Conservation (phyloP, 2,113 vertebrate genomes). For the Sminthopsis crassicaudata region DNA sequence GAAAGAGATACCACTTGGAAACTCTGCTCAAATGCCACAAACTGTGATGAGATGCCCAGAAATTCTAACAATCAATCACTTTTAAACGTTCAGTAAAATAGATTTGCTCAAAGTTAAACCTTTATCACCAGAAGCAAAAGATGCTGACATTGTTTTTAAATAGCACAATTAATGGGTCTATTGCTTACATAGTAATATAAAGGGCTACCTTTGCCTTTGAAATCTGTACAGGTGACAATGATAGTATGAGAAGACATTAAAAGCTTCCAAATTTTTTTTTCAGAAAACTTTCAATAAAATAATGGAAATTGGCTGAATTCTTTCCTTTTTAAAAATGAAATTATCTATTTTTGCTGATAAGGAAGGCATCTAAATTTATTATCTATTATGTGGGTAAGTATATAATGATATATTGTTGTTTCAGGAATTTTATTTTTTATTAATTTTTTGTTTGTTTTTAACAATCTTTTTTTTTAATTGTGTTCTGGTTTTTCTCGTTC, state of each 20-base stretch:
- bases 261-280: not conserved
- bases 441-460: not conserved
- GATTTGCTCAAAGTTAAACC: not conserved
- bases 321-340: not conserved
- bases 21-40: not conserved
- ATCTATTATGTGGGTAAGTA: not conserved
- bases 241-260: not conserved
- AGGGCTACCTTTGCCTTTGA: not conserved
- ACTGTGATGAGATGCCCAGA: not conserved
- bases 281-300: not conserved
- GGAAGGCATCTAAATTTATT: not conserved
- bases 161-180: not conserved
- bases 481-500: not conserved
- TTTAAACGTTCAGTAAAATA: not conserved
- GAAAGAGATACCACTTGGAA: not conserved
- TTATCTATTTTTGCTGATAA: not conserved
- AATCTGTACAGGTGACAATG: not conserved
- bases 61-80: not conserved
- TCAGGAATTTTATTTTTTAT: not conserved
- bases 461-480: not conserved
- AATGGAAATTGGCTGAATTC: not conserved
- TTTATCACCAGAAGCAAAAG: not conserved
- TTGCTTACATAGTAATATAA: not conserved
- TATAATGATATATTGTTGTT: not conserved
- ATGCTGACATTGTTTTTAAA: not conserved